Percentiles rank a stretch among this genome's conserved stretches.
phyloP scores from a whole-genome alignment of 2,113 vertebrate genomes.

The Leucopsar rothschildi region DNA sequence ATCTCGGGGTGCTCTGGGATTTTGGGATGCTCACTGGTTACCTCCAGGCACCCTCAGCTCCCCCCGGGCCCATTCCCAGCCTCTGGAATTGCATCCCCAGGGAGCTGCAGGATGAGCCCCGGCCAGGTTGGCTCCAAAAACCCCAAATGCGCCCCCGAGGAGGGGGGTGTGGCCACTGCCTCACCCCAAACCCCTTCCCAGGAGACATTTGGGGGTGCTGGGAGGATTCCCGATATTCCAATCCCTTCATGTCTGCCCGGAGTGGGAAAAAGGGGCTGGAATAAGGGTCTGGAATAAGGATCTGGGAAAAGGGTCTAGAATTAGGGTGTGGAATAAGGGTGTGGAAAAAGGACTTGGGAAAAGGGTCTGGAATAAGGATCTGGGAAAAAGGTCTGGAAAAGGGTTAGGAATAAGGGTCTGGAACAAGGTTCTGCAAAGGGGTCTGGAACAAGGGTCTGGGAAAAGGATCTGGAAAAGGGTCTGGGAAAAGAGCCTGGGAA shows the following conservation, averaged over 20 bases:
- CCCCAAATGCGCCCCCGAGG: accelerated
- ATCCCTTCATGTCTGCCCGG: accelerated
- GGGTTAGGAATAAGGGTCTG: no score
- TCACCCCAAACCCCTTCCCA: not conserved
- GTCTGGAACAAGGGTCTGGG: no score
- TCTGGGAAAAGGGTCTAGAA: no score
- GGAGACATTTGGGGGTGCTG: not conserved
- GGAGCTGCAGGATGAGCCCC: not conserved
- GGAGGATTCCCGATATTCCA: accelerated
- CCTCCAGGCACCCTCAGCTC: not conserved
- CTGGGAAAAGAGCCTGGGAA: no score
- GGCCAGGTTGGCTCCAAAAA: accelerated
- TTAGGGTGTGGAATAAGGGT: accelerated
- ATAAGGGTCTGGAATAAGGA: no score
- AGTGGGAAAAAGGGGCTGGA: accelerated
- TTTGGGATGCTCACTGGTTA: not conserved
- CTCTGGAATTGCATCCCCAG: not conserved
- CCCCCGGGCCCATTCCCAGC: not conserved
- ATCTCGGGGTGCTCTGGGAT: not conserved
- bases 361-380: not conserved
- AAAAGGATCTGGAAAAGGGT: no score
- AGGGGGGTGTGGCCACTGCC: accelerated
- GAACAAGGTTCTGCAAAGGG: no score
- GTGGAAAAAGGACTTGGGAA: no score
- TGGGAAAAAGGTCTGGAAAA: no score